Conservation (phyloP, 2,888 invertebrate species). For the Ectemnius continuus region DNA sequence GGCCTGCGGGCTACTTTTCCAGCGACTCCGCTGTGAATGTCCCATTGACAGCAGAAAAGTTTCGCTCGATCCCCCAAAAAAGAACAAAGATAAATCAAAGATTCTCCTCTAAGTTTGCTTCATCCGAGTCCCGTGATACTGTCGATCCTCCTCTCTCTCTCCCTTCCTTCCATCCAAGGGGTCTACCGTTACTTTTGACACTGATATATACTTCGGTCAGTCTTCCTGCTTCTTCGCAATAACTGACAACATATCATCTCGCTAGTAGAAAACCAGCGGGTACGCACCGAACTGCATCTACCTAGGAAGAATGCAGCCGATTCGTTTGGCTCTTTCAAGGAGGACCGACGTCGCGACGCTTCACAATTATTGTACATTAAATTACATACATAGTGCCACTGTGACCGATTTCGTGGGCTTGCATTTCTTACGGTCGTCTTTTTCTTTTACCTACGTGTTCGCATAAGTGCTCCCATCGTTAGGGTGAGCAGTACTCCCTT, state of each 20-base stretch:
- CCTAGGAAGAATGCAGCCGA: too few species aligned
- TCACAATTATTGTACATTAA: conserved; percentile 50
- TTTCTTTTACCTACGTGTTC: background rate
- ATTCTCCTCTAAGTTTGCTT: conserved; percentile 24
- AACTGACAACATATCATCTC: too few species aligned
- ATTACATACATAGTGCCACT: conserved; percentile 60
- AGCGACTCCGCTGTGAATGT: conserved; percentile 68
- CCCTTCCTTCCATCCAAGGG: background rate
- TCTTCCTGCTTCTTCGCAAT: background rate
- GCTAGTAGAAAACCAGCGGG: too few species aligned
- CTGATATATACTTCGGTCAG: background rate
- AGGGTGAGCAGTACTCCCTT: background rate
- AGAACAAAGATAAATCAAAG: conserved; percentile 25
- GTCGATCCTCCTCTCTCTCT: conserved; percentile 22
- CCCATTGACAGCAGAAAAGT: conserved; percentile 63
- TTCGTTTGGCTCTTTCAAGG: conserved; percentile 3
- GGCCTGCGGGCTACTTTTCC: conserved; percentile 76
- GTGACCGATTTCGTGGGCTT: conserved; percentile 48
- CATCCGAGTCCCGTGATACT: background rate
- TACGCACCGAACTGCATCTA: too few species aligned
- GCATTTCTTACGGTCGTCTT: conserved; percentile 3
- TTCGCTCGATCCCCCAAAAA: conserved; percentile 29
- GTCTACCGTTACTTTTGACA: too few species aligned
- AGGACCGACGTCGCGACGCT: conserved; percentile 30
- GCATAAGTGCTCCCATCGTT: conserved; percentile 6